Conservation (phyloP, 2,113 vertebrate species). For the Oxyura jamaicensis region DNA sequence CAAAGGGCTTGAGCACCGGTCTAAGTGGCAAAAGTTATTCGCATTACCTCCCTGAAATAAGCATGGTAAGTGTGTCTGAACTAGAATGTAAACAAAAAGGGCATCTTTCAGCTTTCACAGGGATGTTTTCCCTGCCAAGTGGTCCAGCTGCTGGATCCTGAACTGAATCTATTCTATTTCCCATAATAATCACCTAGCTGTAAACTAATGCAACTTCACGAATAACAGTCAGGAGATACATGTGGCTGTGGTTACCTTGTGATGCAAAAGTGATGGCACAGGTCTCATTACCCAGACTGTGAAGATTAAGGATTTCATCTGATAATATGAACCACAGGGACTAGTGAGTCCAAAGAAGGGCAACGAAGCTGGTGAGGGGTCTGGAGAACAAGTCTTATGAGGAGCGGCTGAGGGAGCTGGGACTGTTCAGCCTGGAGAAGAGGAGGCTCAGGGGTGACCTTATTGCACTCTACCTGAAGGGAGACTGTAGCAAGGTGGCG, state of each 20-base stretch:
- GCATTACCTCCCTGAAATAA: not conserved
- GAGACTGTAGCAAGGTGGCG: too few species aligned
- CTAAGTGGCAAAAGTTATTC: not conserved
- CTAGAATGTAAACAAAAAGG: not conserved
- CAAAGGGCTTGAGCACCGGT: not conserved
- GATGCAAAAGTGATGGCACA: not conserved
- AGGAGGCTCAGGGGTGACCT: too few species aligned
- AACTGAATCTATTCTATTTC: not conserved
- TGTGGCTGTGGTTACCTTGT: not conserved
- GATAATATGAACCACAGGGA: not conserved
- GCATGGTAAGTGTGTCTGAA: not conserved
- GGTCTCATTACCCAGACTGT: not conserved
- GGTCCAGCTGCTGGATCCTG: not conserved
- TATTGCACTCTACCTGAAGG: too few species aligned
- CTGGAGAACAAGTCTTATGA: too few species aligned
- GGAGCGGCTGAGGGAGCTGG: too few species aligned
- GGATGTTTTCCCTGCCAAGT: not conserved
- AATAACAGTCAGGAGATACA: not conserved
- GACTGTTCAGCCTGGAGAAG: too few species aligned
- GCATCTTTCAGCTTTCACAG: not conserved
- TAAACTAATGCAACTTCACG: not conserved
- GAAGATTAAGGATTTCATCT: not conserved
- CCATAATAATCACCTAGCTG: not conserved
- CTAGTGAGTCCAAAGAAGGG: too few species aligned
- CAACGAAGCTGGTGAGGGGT: too few species aligned